Percentiles rank a stretch among this genome's conserved stretches.
Evolutionary conservation across 2,113 vertebrate genomes (phyloP).

Genomic region (Ceuthmochares aereus): DNA sequence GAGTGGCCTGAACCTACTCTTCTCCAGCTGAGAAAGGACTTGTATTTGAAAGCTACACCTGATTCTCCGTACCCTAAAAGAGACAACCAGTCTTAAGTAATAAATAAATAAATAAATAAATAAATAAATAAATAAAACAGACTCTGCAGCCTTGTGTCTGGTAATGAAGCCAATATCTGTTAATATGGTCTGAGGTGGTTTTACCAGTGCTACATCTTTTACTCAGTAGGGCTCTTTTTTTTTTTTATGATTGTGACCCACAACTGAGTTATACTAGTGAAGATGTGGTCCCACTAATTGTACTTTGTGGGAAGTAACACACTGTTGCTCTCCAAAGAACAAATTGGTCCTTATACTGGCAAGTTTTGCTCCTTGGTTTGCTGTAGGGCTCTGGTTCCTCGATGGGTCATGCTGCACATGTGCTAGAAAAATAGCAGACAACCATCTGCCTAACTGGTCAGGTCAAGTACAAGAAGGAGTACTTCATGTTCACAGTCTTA

Average conservation of each 20-base stretch:
- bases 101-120: background rate
- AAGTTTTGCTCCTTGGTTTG: background rate
- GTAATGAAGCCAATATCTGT: background rate
- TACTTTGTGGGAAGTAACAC: background rate
- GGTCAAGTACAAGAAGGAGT: background rate
- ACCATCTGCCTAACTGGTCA: background rate
- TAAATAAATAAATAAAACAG: background rate
- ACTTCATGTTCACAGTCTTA: background rate
- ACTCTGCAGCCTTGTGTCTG: background rate
- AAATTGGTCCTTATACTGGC: background rate
- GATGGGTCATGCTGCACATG: background rate
- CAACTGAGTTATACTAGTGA: background rate
- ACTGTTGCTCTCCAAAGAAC: background rate
- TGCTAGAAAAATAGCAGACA: background rate
- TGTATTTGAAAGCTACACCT: background rate
- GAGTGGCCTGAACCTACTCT: background rate
- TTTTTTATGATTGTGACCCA: background rate
- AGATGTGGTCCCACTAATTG: background rate
- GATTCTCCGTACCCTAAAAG: background rate
- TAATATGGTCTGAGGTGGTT: background rate
- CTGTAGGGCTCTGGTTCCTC: background rate
- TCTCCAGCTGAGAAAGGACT: background rate
- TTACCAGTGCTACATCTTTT: background rate
- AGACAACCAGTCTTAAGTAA: background rate
- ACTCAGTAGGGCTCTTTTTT: background rate